A percentile compares a stretch with the other conserved stretches of the same genome.
These are phyloP conservation scores for Anorthoa munda DNA, from an alignment of 2,888 invertebrate genomes.

Conservation along the genomic window DNA sequence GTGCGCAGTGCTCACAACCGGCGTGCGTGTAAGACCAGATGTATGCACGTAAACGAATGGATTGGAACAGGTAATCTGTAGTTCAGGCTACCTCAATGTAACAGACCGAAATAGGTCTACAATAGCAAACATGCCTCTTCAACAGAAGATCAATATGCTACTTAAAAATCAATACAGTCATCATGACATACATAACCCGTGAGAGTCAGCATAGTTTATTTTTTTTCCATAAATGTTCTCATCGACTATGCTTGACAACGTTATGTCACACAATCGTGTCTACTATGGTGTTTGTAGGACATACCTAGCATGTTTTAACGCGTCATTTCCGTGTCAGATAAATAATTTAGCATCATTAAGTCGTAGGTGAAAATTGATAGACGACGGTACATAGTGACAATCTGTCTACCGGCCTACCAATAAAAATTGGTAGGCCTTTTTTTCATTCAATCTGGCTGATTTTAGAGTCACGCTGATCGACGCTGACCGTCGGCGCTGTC, in stretches of 20 bases:
- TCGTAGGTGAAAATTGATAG: neutral
- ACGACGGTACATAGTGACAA: neutral
- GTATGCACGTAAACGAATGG: too few species aligned
- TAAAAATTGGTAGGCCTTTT: neutral
- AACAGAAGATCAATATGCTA: neutral
- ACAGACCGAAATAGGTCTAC: too few species aligned
- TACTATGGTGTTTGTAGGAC: slow-evolving; percentile 4
- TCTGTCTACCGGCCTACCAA: neutral
- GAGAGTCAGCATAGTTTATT: slow-evolving; percentile 12
- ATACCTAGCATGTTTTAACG: slow-evolving; percentile 5
- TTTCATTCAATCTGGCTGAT: too few species aligned
- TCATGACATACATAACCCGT: slow-evolving; percentile 4
- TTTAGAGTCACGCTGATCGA: too few species aligned
- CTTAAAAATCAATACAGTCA: neutral
- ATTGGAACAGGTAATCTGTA: too few species aligned
- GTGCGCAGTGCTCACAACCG: too few species aligned
- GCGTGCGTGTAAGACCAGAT: too few species aligned
- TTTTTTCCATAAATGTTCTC: slow-evolving; percentile 14
- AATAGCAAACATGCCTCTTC: too few species aligned
- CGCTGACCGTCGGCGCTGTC: too few species aligned
- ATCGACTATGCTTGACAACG: slow-evolving; percentile 6
- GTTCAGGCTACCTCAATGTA: too few species aligned
- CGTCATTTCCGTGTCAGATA: slow-evolving; percentile 10
- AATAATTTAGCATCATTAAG: slow-evolving; percentile 15
- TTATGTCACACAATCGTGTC: slow-evolving; percentile 18